Percentiles rank a stretch among this genome's conserved stretches.
These are phyloP conservation scores for Spilosoma lubricipeda DNA, from an alignment of 2,888 invertebrate genomes.

Conservation along the genomic window DNA sequence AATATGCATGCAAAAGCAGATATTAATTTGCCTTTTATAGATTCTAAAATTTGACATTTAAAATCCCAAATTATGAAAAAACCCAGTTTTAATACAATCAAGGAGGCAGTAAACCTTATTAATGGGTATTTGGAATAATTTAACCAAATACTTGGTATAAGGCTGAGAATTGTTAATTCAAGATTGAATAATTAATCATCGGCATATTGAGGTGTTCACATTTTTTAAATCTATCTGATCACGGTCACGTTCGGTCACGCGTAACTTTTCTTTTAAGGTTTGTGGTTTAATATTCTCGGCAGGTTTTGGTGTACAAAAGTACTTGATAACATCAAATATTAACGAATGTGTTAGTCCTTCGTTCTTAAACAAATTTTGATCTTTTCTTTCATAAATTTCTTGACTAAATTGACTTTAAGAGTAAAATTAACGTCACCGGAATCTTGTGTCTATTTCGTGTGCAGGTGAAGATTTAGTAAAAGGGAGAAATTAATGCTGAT, in stretches of 20 bases:
- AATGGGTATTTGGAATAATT: neutral
- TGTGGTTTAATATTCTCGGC: neutral
- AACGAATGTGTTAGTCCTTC: neutral
- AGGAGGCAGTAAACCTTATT: neutral
- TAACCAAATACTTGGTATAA: neutral
- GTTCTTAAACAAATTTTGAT: neutral
- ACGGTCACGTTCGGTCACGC: neutral
- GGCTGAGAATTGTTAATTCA: neutral
- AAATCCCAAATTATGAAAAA: neutral
- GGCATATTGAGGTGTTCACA: neutral
- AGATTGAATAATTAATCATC: neutral
- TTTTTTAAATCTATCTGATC: neutral
- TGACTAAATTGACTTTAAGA: neutral
- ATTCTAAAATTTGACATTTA: neutral
- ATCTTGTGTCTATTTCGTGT: neutral
- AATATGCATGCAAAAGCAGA: neutral
- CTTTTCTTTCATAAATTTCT: neutral
- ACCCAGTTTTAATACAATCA: neutral
- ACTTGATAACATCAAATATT: neutral
- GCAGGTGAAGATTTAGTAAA: neutral
- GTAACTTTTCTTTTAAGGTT: neutral
- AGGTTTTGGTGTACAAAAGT: neutral
- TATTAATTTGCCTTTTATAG: neutral
- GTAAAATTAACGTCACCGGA: neutral
- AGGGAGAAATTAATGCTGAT: neutral